Base-by-base conservation (phyloP, 1,140 invertebrate genomes). In the Lucilia sericata region DNA sequence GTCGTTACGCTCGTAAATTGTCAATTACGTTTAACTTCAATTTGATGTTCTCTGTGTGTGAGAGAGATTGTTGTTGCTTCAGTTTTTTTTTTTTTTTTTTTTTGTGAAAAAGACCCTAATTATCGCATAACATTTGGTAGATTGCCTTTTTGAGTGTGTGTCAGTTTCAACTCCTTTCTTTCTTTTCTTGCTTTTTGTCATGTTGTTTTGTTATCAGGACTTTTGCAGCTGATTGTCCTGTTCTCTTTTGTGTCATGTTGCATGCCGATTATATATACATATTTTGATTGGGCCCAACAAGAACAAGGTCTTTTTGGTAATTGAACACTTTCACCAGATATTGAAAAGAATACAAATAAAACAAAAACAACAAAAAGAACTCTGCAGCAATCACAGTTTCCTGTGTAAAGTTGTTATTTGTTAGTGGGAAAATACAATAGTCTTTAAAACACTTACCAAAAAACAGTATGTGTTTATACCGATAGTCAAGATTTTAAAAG, bases 101-200 rank as follows among this genome's bases (percentile, higher is more conserved):
- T 19, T 19, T 8, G 19, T 70, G 65, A n/a, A 51, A 78, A 80
- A 47, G 19, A 80, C 47, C 34, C 8, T 80, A 80, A 80, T 80
- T 80, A 80, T 80, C 76, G 42, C 76, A 80, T n/a, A 80, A 80
- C n/a, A 70, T 70, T 70, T 70, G 65, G 65, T 70, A 70, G 65
- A 70, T 70, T 19, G 65, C 65, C 65, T 21, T 19, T 65, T 70
- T 70, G n/a, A 70, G n/a, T 70, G 19, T 8, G n/a, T 9, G n/a
- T 19, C n/a, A 12, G n/a, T 60, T 60, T 60, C 5, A 60, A n/a
- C 14, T 7, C 55, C 55, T 60, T 60, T 60, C n/a, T 60, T 60
- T 17, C 7, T 2, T 17, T 60, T 10, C n/a, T 70, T 65, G 7
- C 14, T 19, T 19, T 70, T 7, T 70, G n/a, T 70, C 19, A 21